Conservation (phyloP, 64 coral and sea anemone genomes). For the Montipora foliosa region DNA sequence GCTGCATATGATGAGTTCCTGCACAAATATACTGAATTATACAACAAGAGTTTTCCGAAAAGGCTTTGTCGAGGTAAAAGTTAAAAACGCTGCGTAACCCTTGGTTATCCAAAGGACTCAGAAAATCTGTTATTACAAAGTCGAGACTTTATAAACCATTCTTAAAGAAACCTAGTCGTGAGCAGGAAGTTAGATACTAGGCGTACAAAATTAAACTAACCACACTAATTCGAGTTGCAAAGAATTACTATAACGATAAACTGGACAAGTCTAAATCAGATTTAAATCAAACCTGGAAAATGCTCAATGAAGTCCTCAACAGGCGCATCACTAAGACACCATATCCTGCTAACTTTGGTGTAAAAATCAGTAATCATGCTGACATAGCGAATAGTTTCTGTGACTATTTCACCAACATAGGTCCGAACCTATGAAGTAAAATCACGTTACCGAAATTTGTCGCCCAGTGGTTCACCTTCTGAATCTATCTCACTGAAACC, state of each 20-base stretch:
- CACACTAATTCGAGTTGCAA: not conserved
- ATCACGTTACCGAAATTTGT: not conserved
- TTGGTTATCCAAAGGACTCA: not conserved
- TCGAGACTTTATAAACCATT: not conserved
- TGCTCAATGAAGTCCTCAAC: conserved; percentile 25
- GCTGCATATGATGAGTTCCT: not conserved
- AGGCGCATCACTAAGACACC: not conserved
- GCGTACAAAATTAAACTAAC: conserved; percentile 12
- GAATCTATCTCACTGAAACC: not conserved
- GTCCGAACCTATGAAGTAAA: conserved; percentile 3
- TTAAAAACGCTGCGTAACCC: not conserved
- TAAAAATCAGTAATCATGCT: conserved; percentile 7
- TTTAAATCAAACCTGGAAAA: conserved; percentile 23
- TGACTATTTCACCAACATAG: conserved; percentile 10
- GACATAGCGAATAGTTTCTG: conserved; percentile 28
- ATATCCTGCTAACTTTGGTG: conserved; percentile 14
- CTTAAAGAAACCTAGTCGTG: not conserved
- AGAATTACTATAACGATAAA: conserved; percentile 25
- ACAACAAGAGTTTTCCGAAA: not conserved
- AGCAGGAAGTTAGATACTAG: conserved; percentile 17
- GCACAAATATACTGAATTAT: not conserved
- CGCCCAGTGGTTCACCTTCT: not conserved
- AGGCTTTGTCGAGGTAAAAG: too few relatives aligned
- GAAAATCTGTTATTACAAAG: not conserved
- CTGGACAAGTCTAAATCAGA: conserved; percentile 2